Evolutionary conservation across 1,140 invertebrate genomes (phyloP).

Genomic region (Limonius californicus): DNA sequence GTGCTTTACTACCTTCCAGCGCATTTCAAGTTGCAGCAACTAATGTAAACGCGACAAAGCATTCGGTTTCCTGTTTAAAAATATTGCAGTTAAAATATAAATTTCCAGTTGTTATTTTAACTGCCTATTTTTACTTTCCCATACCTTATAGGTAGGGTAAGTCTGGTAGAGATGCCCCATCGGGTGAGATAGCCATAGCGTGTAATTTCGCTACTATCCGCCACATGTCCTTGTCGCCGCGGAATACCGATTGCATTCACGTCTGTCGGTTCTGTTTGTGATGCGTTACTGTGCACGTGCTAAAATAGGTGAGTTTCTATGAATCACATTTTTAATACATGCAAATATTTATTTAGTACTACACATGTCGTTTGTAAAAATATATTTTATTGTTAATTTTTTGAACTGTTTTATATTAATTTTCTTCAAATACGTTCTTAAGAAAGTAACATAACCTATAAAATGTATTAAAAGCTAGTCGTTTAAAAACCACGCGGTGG

Average conservation of each 20-base stretch:
- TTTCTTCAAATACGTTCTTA: background rate
- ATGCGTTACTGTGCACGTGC: background rate
- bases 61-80: too few relatives aligned
- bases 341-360: background rate
- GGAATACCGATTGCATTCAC: background rate
- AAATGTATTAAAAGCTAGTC: background rate
- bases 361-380: background rate
- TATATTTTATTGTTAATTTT: background rate
- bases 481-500: too few relatives aligned
- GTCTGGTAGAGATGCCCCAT: background rate
- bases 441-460: background rate
- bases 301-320: background rate
- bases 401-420: too few relatives aligned
- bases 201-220: background rate
- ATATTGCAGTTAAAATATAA: too few relatives aligned
- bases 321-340: background rate
- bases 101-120: too few relatives aligned
- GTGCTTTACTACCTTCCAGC: too few relatives aligned
- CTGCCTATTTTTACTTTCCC: too few relatives aligned
- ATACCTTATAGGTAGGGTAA: too few relatives aligned
- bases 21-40: too few relatives aligned
- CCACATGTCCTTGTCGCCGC: background rate
- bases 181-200: background rate
- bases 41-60: too few relatives aligned
- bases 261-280: background rate